Conservation (phyloP, 2,113 vertebrate genomes). For the Rhabdomys dilectus region DNA sequence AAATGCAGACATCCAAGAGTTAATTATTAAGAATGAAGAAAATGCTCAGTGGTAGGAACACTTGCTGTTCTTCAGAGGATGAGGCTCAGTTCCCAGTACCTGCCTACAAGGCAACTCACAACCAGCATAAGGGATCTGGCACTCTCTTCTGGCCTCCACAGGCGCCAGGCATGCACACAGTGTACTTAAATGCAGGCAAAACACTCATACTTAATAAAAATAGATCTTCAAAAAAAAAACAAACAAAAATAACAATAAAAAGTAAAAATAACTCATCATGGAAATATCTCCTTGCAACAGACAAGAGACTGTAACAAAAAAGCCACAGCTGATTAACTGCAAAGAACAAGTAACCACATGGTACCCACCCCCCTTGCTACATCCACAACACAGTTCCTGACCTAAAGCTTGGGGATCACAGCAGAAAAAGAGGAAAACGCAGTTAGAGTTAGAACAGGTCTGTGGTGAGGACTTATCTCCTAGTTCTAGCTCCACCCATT, state of each 20-base stretch:
- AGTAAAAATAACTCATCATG: not conserved
- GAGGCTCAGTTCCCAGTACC: not conserved
- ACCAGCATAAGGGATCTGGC: no score
- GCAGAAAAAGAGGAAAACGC: not conserved
- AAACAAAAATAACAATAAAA: not conserved
- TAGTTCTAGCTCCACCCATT: not conserved
- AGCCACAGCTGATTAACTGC: not conserved
- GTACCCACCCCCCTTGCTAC: not conserved
- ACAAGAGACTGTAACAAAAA: not conserved
- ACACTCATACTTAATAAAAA: not conserved
- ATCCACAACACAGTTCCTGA: not conserved
- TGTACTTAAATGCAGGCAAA: not conserved
- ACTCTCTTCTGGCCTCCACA: not conserved
- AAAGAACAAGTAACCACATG: not conserved
- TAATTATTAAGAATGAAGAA: not conserved
- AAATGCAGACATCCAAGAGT: not conserved
- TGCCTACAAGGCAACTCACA: not conserved
- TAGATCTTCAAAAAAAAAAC: not conserved
- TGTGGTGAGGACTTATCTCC: not conserved
- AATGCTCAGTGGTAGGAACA: not conserved
- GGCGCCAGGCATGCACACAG: not conserved
- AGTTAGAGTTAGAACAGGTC: not conserved
- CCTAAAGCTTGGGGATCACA: not conserved
- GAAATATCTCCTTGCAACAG: not conserved
- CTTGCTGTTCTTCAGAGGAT: not conserved